Evolutionary conservation across 2,797 vertebrate species (phyloP).

Genomic region (Epinephelus awoara): DNA sequence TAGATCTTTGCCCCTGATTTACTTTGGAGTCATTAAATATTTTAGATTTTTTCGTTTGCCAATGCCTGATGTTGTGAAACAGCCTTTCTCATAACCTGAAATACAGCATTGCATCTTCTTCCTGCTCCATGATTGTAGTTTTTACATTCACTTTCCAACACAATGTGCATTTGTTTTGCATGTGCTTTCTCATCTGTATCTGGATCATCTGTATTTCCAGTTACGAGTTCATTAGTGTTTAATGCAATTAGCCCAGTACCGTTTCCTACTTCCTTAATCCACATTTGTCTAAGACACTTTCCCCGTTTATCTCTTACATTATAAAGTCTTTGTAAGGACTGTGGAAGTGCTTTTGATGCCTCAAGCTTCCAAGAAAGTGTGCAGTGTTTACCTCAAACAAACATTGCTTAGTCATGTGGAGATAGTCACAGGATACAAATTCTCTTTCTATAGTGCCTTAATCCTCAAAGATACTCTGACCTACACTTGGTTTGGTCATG

Average conservation of each 20-base stretch:
- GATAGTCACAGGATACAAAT: conserved; percentile 45
- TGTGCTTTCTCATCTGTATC: not conserved
- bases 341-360: not conserved
- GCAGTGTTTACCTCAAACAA: conserved; percentile 43
- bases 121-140: not conserved
- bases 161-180: not conserved
- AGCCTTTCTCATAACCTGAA: conserved; percentile 1
- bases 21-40: not conserved
- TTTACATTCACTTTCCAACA: conserved; percentile 3
- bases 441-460: conserved; percentile 1
- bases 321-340: not conserved
- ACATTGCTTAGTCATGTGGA: conserved; percentile 54
- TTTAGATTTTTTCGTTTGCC: not conserved
- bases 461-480: conserved; percentile 21
- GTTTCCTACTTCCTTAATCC: not conserved
- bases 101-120: not conserved
- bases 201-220: not conserved
- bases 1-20: not conserved
- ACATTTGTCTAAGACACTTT: not conserved
- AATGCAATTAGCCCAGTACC: not conserved
- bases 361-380: conserved; percentile 6
- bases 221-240: conserved; percentile 4
- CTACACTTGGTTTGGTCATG: not conserved
- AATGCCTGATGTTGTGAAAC: not conserved
- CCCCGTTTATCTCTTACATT: not conserved